Evolutionary conservation across 2,113 vertebrate species (phyloP).

Genomic region (Leptocoma aspasia): DNA sequence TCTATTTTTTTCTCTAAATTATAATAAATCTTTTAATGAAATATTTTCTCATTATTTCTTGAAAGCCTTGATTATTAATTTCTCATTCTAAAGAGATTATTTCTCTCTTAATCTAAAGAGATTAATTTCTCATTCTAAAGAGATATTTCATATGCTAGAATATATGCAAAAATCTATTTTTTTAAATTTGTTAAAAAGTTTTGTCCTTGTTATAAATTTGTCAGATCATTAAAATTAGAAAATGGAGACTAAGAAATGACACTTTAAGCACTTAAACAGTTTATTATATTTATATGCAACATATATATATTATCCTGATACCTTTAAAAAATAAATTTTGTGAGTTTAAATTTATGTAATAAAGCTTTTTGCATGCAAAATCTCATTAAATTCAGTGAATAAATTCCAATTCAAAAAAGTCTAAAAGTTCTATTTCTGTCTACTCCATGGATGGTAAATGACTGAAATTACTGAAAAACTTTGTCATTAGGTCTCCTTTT

Average conservation of each 20-base stretch:
- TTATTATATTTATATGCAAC: not conserved
- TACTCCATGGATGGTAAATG: not conserved
- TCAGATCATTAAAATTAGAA: not conserved
- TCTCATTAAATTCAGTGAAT: not conserved
- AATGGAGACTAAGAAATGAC: not conserved
- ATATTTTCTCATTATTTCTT: constrained; percentile 14
- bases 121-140: not conserved
- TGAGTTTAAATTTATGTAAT: not conserved
- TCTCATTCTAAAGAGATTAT: not conserved
- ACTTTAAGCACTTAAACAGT: not conserved
- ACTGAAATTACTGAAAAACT: not conserved
- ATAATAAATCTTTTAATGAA: not conserved
- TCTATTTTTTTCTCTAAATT: not conserved
- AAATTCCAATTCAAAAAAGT: not conserved
- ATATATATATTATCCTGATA: too few species aligned
- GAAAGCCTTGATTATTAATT: not conserved
- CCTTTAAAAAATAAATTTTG: not conserved
- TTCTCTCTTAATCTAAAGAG: too few species aligned
- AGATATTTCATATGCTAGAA: not conserved
- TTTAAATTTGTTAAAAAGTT: not conserved
- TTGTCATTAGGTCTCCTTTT: not conserved
- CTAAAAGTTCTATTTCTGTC: not conserved
- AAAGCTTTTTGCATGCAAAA: not conserved
- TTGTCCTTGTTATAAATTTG: not conserved
- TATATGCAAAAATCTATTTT: not conserved